Conservation (phyloP, 2,113 vertebrate genomes). For the Seriola dumerili region DNA sequence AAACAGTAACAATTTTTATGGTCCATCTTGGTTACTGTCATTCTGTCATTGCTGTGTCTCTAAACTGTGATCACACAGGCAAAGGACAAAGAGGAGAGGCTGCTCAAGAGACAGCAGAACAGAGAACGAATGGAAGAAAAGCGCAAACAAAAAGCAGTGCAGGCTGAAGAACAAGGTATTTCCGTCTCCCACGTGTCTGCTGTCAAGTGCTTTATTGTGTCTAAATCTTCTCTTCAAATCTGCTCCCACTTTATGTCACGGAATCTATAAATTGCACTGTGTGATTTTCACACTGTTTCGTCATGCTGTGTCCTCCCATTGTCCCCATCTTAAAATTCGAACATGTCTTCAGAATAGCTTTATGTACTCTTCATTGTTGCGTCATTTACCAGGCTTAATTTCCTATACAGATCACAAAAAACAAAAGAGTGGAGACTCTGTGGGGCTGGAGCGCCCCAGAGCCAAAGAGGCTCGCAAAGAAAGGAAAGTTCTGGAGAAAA, state of each 20-base stretch:
- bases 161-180: constrained; percentile 82
- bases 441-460: constrained; percentile 77
- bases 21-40: not conserved
- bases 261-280: not conserved
- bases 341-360: not conserved
- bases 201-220: not conserved
- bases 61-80: constrained; percentile 82
- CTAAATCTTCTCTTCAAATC: not conserved
- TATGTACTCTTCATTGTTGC: not conserved
- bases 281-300: not conserved
- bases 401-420: constrained; percentile 71
- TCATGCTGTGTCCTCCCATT: not conserved
- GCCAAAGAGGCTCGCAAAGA: constrained; percentile 97
- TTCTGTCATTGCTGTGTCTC: not conserved
- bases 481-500: constrained; percentile 96
- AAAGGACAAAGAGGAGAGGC: constrained; percentile 97
- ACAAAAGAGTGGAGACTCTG: constrained; percentile 48
- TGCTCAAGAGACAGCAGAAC: constrained; percentile 94
- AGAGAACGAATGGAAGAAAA: constrained; percentile 96
- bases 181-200: not conserved
- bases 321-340: not conserved
- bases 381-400: not conserved
- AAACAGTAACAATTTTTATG: not conserved
- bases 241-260: not conserved
- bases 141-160: constrained; percentile 92